These are phyloP conservation scores for Nasonia giraulti DNA, from an alignment of 1,140 invertebrate genomes.

Conservation along the genomic window DNA sequence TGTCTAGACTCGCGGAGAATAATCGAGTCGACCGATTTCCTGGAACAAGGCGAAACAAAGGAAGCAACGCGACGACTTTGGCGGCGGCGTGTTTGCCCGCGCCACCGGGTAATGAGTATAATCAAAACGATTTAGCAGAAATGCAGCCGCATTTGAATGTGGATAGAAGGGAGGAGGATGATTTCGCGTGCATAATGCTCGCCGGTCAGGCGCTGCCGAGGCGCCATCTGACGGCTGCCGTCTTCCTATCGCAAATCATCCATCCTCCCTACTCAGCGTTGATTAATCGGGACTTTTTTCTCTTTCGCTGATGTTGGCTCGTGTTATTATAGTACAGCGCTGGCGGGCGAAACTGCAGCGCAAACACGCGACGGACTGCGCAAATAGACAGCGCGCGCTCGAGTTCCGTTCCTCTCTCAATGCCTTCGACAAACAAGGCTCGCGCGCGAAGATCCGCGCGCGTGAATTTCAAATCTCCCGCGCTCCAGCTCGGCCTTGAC, in stretches of 20 bases:
- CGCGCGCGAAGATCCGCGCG: too few relatives aligned
- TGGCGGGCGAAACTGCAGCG: too few relatives aligned
- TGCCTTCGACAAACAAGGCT: too few relatives aligned
- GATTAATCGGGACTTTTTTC: background rate
- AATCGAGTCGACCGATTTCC: slow-evolving; percentile 15
- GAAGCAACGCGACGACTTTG: too few relatives aligned
- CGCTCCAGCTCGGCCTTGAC: background rate
- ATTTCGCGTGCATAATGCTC: slow-evolving; percentile 60
- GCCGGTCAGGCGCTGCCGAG: slow-evolving; percentile 63
- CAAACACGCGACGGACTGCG: too few relatives aligned
- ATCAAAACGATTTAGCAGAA: slow-evolving; percentile 69
- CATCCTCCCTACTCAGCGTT: background rate
- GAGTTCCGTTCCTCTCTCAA: too few relatives aligned
- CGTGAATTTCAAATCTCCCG: background rate
- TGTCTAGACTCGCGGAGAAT: background rate
- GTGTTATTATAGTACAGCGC: too few relatives aligned
- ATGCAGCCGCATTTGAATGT: slow-evolving; percentile 65
- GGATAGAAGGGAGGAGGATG: background rate
- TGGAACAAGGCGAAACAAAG: slow-evolving; percentile 17
- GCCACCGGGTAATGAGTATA: slow-evolving; percentile 68
- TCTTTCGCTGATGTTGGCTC: background rate
- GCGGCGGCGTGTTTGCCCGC: too few relatives aligned
- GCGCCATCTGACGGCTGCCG: slow-evolving; percentile 67
- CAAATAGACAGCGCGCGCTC: too few relatives aligned
- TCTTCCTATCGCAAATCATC: too few relatives aligned